Evolutionary conservation across 2,888 invertebrate species (phyloP).

Genomic region (Drosophila anomalata): DNA sequence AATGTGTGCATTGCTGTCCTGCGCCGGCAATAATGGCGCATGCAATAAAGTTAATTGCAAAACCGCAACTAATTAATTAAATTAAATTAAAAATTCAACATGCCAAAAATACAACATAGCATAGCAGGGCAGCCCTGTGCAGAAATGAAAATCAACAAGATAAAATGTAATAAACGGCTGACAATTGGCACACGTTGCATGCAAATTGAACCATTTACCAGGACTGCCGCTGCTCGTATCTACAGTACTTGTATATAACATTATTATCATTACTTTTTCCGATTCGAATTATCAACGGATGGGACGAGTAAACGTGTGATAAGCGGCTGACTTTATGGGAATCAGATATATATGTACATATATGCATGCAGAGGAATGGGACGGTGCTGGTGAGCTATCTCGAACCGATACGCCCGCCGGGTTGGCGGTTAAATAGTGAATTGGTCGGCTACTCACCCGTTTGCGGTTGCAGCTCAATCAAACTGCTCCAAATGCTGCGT

Average conservation of each 20-base stretch:
- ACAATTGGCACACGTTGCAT: slow-evolving; percentile 75
- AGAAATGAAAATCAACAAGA: slow-evolving; percentile 75
- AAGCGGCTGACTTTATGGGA: slow-evolving; percentile 1
- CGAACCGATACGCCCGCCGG: slow-evolving; percentile 27
- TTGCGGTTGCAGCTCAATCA: slow-evolving; percentile 95
- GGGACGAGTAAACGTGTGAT: slow-evolving; percentile 9
- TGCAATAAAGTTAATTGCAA: slow-evolving; percentile 83
- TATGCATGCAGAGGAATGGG: neutral
- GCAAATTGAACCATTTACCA: slow-evolving; percentile 70
- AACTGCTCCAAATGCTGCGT: slow-evolving; percentile 92
- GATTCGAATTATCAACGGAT: slow-evolving; percentile 34
- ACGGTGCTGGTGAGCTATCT: slow-evolving; percentile 11
- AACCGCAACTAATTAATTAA: slow-evolving; percentile 83
- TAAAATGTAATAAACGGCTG: slow-evolving; percentile 77
- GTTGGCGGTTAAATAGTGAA: slow-evolving; percentile 24
- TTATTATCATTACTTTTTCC: slow-evolving; percentile 41
- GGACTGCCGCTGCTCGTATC: slow-evolving; percentile 25
- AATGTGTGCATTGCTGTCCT: slow-evolving; percentile 66
- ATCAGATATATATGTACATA: neutral
- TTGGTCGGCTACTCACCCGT: slow-evolving; percentile 86
- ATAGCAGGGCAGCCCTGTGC: slow-evolving; percentile 6
- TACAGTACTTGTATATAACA: slow-evolving; percentile 24
- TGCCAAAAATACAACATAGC: slow-evolving; percentile 69
- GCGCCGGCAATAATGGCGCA: slow-evolving; percentile 70
- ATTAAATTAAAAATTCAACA: slow-evolving; percentile 80